phyloP scores from a whole-genome alignment of 1,140 invertebrate genomes.

The Amphibalanus amphitrite region DNA sequence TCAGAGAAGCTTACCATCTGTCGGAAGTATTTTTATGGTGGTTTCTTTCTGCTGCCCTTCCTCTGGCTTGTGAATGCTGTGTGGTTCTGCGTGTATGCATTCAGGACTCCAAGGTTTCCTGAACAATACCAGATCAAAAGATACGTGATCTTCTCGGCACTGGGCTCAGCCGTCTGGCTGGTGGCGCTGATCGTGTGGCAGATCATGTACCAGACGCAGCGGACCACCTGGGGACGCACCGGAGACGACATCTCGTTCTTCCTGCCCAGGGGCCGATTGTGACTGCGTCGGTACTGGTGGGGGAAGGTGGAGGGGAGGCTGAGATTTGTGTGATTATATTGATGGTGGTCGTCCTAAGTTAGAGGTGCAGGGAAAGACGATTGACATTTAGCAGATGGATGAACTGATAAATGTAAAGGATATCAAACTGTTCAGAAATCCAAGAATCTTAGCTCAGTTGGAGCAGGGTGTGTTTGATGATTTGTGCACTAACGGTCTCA shows the following conservation, averaged over 20 bases:
- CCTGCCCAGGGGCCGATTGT: background rate
- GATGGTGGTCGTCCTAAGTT: too few relatives aligned
- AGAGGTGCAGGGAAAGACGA: too few relatives aligned
- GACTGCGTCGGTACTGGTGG: background rate
- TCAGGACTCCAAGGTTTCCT: background rate
- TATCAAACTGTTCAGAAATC: too few relatives aligned
- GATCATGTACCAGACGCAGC: background rate
- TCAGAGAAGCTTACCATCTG: too few relatives aligned
- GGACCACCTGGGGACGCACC: background rate
- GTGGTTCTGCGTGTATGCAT: background rate
- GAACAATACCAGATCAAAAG: background rate
- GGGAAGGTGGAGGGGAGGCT: too few relatives aligned
- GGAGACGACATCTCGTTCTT: background rate
- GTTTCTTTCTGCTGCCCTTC: background rate
- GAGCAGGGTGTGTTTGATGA: too few relatives aligned
- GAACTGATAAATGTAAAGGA: too few relatives aligned
- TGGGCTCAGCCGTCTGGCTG: background rate
- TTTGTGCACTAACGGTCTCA: too few relatives aligned
- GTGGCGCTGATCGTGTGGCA: background rate
- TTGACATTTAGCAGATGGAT: too few relatives aligned
- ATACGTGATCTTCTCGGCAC: background rate
- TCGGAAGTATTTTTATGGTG: background rate
- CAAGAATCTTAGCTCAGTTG: too few relatives aligned
- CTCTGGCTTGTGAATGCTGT: background rate
- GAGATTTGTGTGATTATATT: too few relatives aligned